Base-by-base conservation (phyloP, 2,797 vertebrate genomes). In the Hipposideros larvatus region DNA sequence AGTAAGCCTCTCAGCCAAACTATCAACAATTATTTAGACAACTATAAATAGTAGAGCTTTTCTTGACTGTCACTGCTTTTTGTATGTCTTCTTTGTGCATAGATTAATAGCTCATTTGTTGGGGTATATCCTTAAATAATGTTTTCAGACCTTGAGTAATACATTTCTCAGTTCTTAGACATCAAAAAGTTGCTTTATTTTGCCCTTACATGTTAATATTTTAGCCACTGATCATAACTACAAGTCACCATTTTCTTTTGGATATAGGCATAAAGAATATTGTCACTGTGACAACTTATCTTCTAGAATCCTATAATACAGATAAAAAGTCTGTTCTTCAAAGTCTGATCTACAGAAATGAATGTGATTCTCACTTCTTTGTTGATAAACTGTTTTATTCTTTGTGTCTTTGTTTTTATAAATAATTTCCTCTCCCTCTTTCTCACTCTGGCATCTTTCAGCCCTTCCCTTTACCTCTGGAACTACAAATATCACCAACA, bases 361-460 rank as follows among this genome's bases (percentile, higher is more conserved):
- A 91, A 41, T 53, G 51, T 79, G 43, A 94, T 75, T 94, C 34
- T 59, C 51, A 74, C 31, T 83, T 59, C 19, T 87, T 51, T 83
- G 24, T 74, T 68, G 22, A 46, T 83, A 90, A 87, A 28, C 55
- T 87, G 57, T 26, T 68, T 43, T n/a, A 53, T 53, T 63, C 4
- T 59, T 78, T 95, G 88, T 71, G 10, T 19, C 84, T 83, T 83
- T 57, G 11, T 74, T 95, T 95, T 91, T 65, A 86, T 34, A 94
- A 79, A 79, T 78, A 37, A 71, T 77, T 78, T 87, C 71, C 73
- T 65, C n/a, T 93, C 79, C 41, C 53, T 59, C 77, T 68, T 87
- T 90, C 51, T 93, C 53, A 70, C 21, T 79, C 31, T 92, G 51
- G 68, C 78, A 77, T 11, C 26, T 78, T 78, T 95, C 43, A 90